Evolutionary conservation across 2,797 vertebrate species (phyloP), one percentile per base, ranked within the genome.

Genomic region (Anabas testudineus): DNA sequence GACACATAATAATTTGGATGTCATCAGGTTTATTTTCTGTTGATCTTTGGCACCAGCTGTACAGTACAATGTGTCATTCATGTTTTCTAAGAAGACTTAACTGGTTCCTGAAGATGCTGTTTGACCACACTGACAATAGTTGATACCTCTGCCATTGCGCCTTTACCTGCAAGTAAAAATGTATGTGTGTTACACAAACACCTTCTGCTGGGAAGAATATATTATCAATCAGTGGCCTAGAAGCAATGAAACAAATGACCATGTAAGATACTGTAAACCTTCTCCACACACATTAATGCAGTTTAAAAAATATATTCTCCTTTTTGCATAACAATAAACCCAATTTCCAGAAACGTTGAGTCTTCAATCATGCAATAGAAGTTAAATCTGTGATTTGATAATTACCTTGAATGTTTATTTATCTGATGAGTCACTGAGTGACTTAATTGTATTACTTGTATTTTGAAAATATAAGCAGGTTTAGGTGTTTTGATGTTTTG

Each of bases 71-170:
- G 10, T 54, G n/a, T 49, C 0, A 0, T 46, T 80, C 67, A 79
- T n/a, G 59, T 49, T 49, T 70, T 52, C 34, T 62, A 39, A 61
- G 61, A 62, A 67, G 85, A 80, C 42, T 84, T 76, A 32, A 83
- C 73, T 56, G 65, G 10, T 81, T 64, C 83, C 28, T 68, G 83
- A 37, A 91, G 75, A 72, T 91, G 84, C 52, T 92, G 90, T 72
- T 91, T 90, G 63, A 98, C 91, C 5, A 83, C 85, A 55, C 88
- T 88, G 78, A 97, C 84, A 28, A 99, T 97, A 49, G 95, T 95
- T 3, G 88, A 82, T 54, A 99, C 94, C 74, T 99, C 97, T 36
- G 97, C 97, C 98, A 99, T 99, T 84, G 96, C 98, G 0, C 98
- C 97, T 86, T 85, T 94, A 81, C 98, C 98, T 99, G 88, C 14